phyloP scores from a whole-genome alignment of 1,140 invertebrate species.

The Drosophila nigromelanica region DNA sequence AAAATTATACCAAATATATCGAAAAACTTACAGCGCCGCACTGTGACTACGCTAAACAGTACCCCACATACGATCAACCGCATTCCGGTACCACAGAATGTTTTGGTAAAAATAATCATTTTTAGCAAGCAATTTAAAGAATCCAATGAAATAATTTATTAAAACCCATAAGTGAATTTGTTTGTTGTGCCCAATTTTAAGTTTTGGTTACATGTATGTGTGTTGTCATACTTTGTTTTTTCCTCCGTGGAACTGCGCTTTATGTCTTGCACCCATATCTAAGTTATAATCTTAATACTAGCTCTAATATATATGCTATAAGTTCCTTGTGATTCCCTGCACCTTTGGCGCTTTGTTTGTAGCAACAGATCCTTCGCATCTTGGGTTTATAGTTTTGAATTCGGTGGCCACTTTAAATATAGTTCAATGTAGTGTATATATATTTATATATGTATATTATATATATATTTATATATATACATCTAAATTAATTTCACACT shows the following conservation, averaged over 20 bases:
- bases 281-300: constrained; percentile 42
- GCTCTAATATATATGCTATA: constrained; percentile 23
- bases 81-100: constrained; percentile 84
- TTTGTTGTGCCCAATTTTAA: constrained; percentile 32
- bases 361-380: constrained; percentile 44
- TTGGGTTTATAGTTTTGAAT: constrained; percentile 49
- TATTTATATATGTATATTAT: background rate
- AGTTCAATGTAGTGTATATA: background rate
- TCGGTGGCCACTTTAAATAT: constrained; percentile 22
- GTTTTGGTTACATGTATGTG: constrained; percentile 37
- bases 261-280: constrained; percentile 31
- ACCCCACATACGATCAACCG: constrained; percentile 84
- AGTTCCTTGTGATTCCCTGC: constrained; percentile 44
- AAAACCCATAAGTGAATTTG: constrained; percentile 16
- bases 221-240: constrained; percentile 21
- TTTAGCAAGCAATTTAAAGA: constrained; percentile 60
- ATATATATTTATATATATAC: constrained; percentile 6
- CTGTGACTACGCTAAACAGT: constrained; percentile 84
- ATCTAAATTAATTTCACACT: constrained; percentile 25
- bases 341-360: constrained; percentile 49
- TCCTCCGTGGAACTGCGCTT: constrained; percentile 13
- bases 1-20: constrained; percentile 58
- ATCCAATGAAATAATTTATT: constrained; percentile 10
- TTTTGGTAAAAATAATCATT: constrained; percentile 84
- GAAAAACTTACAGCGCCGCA: constrained; percentile 84